A percentile compares a stretch with the other conserved stretches of the same genome.
phyloP scores from a whole-genome alignment of 2,113 vertebrate genomes.

The Nothoprocta perdicaria region DNA sequence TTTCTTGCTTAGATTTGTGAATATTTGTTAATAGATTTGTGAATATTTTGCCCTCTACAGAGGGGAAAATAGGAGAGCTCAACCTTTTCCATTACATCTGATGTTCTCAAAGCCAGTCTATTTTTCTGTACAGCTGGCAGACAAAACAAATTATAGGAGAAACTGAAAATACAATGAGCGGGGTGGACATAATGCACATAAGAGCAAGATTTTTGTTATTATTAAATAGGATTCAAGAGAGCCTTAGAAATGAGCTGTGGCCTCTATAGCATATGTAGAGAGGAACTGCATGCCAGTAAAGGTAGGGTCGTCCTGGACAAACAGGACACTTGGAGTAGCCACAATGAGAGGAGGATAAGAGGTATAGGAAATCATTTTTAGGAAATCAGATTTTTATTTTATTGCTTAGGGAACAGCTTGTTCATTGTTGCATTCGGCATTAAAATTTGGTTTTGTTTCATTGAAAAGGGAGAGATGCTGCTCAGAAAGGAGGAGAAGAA shows the following conservation, averaged over 20 bases:
- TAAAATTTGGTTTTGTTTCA: background rate
- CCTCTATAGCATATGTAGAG: accelerated
- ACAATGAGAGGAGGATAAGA: background rate
- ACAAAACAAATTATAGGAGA: background rate
- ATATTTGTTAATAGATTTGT: background rate
- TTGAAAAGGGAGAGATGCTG: background rate
- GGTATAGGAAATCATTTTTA: background rate
- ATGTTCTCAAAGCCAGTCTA: background rate
- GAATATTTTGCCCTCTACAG: no score
- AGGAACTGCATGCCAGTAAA: background rate
- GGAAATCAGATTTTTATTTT: background rate
- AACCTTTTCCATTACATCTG: background rate
- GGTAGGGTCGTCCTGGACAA: background rate
- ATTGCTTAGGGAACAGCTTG: background rate
- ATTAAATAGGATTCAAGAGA: background rate
- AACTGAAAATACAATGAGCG: background rate
- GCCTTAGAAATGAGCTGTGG: background rate
- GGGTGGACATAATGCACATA: background rate
- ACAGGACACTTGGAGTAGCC: background rate
- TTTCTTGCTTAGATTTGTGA: background rate
- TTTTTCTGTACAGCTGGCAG: background rate
- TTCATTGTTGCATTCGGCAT: background rate
- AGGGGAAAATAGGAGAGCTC: background rate
- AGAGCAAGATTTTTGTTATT: background rate
- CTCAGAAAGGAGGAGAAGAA: background rate